Base-by-base conservation (phyloP, 2,113 vertebrate species). In the Rhinichthys klamathensis region DNA sequence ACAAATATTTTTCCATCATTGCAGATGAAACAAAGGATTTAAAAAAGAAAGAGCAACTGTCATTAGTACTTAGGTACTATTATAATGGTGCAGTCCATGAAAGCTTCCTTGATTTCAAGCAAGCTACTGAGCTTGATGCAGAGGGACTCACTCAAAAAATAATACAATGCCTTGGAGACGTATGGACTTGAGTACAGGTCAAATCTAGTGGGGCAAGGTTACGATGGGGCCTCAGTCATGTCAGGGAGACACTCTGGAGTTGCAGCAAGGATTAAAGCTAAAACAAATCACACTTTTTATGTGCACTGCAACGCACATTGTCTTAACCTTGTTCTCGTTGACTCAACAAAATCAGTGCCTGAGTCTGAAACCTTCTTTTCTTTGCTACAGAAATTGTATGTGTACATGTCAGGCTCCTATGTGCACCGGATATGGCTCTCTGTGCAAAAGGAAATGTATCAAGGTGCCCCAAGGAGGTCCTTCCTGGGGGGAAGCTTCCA, bases 221-320 rank as follows among this genome's bases (percentile, higher is more conserved):
- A 44, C 41, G 41, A 44, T 44, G 41, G 41, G 41, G 41, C 41
- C 41, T 44, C 41, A 61, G 51, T 25, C 21, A 61, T 27, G 60
- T 56, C 54, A 27, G 60, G 60, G n/a, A 63, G 60, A 63, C 60
- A 63, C 60, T 63, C 60, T 61, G 60, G 60, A 63, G 60, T 63
- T 63, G 60, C 60, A 63, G 60, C 60, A 63, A 63, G n/a, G n/a
- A 63, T 63, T 63, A 63, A 63, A 63, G 60, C 60, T 63, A 63
- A 63, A 63, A 63, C 60, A 63, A 63, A 63, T 56, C 51, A 56
- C 16, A 1, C 16, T 56, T 56, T 56, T 56, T 56, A 56, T 56
- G 51, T 56, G 51, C 51, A 56, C 51, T 56, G 18, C 18, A 56
- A 56, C 16, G 18, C 18, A 56, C 51, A 56, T 56, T 56, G 51